phyloP scores from a whole-genome alignment of 2,797 vertebrate species.

The Rhodeus uyekii region DNA sequence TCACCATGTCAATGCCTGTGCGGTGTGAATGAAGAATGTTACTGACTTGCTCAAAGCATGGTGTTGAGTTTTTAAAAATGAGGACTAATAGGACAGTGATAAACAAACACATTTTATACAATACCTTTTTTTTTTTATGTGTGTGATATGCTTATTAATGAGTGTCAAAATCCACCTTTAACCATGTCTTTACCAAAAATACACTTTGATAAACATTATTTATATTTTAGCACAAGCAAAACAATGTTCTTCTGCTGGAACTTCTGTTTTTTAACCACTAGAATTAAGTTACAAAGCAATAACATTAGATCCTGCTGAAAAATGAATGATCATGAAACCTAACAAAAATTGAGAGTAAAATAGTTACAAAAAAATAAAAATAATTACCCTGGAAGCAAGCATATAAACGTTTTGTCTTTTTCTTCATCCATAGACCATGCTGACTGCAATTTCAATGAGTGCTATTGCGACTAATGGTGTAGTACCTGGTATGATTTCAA shows the following conservation, averaged over 20 bases:
- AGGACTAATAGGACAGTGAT: background rate
- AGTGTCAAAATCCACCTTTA: background rate
- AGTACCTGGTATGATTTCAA: slow-evolving; percentile 85
- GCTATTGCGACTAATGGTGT: slow-evolving; percentile 97
- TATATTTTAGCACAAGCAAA: no score
- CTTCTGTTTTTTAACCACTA: background rate
- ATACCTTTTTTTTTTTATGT: no score
- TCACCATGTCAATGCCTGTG: background rate
- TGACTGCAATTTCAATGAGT: slow-evolving; percentile 98
- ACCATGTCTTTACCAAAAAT: background rate
- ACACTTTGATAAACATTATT: background rate
- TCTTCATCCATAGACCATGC: slow-evolving; percentile 81
- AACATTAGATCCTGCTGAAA: background rate
- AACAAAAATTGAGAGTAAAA: background rate
- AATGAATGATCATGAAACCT: background rate
- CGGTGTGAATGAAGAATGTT: background rate
- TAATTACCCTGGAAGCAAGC: background rate
- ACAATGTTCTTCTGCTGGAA: background rate
- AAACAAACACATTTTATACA: background rate
- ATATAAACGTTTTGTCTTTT: background rate
- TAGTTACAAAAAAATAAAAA: background rate
- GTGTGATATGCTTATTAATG: no score
- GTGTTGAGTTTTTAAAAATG: background rate
- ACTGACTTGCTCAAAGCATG: background rate
- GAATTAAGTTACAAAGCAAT: background rate